Base-by-base conservation (phyloP, 2,113 vertebrate species). In the Osmerus mordax region DNA sequence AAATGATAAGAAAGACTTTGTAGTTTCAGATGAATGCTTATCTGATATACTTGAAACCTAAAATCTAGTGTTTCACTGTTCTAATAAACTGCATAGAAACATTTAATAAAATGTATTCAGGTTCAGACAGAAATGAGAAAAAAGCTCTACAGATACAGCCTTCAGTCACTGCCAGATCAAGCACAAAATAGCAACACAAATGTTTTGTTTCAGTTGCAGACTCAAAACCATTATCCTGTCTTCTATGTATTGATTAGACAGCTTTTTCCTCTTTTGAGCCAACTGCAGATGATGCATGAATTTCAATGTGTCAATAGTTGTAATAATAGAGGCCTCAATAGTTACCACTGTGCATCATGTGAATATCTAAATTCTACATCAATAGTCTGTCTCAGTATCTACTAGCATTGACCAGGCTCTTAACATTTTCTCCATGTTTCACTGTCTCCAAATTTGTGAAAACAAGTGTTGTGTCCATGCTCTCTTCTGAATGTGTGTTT, bases 201-300 rank as follows among this genome's bases (percentile, higher is more conserved):
- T 59, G 23, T 70, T 85, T 73, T 71, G 65, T 81, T 78, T 76
- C 73, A 61, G 74, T 9, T 56, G 68, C 72, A 66, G 61, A 61
- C 64, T 36, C 55, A 55, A 29, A 64, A 41, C 62, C 29, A 69
- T 68, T 66, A 66, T 51, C 56, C 63, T 72, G 41, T 29, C 53
- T 71, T 73, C 62, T 72, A 64, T 79, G 67, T 76, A 67, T 74
- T 70, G 69, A 71, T 69, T 67, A 67, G 29, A 72, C 18, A 59
- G 73, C 80, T 72, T 70, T 74, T 72, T 81, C 51, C 36, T 63
- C 51, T 74, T 61, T 47, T 73, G 36, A 28, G 51, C 59, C 61
- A 51, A 68, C 68, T 25, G 65, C 73, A 67, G 65, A 77, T 81
- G 80, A 72, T 54, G 55, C 71, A 21, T 60, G 36, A 32, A 74